Percentiles rank a stretch among this genome's conserved stretches.
Conservation (phyloP, 2,888 invertebrate genomes). For the Agonum fuliginosum region DNA sequence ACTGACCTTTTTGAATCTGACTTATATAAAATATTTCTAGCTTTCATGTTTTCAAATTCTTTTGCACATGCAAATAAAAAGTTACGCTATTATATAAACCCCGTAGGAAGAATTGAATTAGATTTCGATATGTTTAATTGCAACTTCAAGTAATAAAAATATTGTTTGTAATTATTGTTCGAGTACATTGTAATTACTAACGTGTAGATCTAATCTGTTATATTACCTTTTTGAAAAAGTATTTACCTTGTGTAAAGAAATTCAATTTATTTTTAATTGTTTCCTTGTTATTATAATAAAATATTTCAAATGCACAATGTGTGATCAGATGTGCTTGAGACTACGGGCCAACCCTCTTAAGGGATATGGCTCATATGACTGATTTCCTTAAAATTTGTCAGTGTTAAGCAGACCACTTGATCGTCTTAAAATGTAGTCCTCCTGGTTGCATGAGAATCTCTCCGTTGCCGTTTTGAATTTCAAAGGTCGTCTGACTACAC, state of each 20-base stretch:
- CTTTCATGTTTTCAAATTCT: not conserved
- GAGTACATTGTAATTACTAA: constrained; percentile 10
- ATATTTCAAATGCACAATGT: too few relatives aligned
- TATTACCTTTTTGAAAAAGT: not conserved
- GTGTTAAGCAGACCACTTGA: too few relatives aligned
- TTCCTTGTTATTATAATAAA: constrained; percentile 6
- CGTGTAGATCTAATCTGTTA: not conserved
- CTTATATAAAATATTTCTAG: constrained; percentile 3
- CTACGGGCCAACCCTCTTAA: too few relatives aligned
- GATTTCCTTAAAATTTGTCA: too few relatives aligned
- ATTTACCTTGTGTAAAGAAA: constrained; percentile 18
- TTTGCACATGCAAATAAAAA: not conserved
- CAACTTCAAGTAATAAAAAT: constrained; percentile 1
- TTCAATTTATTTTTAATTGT: constrained; percentile 31
- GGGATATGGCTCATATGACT: too few relatives aligned
- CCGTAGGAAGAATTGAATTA: not conserved
- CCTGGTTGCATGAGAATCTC: too few relatives aligned
- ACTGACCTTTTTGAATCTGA: constrained; percentile 15
- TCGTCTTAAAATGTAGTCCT: too few relatives aligned
- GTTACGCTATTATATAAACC: constrained; percentile 23
- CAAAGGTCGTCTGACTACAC: too few relatives aligned
- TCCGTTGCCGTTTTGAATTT: too few relatives aligned
- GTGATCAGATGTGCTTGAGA: too few relatives aligned
- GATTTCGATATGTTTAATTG: constrained; percentile 1
- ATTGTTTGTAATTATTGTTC: not conserved